These are phyloP conservation scores for Potamilus streckersoni DNA, from an alignment of 1,140 invertebrate species.

Conservation along the genomic window DNA sequence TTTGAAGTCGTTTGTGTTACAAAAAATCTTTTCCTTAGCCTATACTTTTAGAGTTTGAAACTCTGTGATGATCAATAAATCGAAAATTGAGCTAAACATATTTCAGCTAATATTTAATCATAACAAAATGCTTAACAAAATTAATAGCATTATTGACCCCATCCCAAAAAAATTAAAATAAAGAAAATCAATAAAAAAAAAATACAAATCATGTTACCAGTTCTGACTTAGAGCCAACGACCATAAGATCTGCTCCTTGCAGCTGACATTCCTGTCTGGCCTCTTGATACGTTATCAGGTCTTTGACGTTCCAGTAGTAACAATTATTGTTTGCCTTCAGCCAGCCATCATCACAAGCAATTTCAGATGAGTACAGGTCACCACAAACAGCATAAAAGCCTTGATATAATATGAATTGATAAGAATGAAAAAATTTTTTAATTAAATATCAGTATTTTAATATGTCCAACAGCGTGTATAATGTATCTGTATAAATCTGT, in stretches of 20 bases:
- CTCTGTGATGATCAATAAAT: neutral
- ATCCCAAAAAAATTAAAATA: neutral
- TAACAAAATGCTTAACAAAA: neutral
- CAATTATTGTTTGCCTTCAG: slow-evolving; percentile 22
- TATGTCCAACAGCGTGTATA: too few relatives aligned
- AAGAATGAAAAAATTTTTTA: too few relatives aligned
- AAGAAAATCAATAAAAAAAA: neutral
- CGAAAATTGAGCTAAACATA: neutral
- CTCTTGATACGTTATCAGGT: slow-evolving; percentile 17
- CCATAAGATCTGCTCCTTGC: slow-evolving; percentile 21
- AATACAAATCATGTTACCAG: slow-evolving; percentile 1
- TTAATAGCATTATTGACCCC: neutral
- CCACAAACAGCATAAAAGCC: neutral
- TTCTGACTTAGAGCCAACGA: slow-evolving; percentile 10
- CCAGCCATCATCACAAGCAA: slow-evolving; percentile 22
- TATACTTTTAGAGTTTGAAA: too few relatives aligned
- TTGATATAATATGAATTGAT: too few relatives aligned
- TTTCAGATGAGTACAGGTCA: slow-evolving; percentile 13
- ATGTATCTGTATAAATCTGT: too few relatives aligned
- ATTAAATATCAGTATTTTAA: too few relatives aligned
- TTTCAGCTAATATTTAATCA: neutral
- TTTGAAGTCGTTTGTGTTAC: too few relatives aligned
- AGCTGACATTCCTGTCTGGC: slow-evolving; percentile 24
- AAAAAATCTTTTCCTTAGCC: too few relatives aligned
- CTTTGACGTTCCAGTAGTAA: slow-evolving; percentile 20